A percentile compares a stretch with the other conserved stretches of the same genome.
These are phyloP conservation scores for Stramonita haemastoma DNA, from an alignment of 2,888 invertebrate genomes.

Conservation along the genomic window DNA sequence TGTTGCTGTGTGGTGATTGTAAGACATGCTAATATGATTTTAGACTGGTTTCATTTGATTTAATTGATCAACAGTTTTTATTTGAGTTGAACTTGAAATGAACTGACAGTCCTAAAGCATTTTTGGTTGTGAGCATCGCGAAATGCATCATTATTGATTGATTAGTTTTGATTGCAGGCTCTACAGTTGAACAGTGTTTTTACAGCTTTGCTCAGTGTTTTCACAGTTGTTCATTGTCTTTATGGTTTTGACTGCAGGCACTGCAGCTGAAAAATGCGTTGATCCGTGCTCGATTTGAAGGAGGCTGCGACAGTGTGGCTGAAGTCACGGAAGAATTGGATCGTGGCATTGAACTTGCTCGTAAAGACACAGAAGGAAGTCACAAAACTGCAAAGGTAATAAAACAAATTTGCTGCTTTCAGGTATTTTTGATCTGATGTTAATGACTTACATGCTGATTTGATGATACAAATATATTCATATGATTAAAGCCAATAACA, in stretches of 20 bases:
- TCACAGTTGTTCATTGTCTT: neutral
- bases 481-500: too few species aligned
- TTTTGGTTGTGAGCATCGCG: too few species aligned
- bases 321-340: conserved; percentile 88
- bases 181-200: too few species aligned
- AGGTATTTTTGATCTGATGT: neutral
- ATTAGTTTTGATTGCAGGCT: too few species aligned
- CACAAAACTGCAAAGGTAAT: conserved; percentile 92
- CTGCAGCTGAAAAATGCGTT: conserved; percentile 89
- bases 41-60: too few species aligned
- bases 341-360: conserved; percentile 85
- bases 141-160: too few species aligned
- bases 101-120: too few species aligned
- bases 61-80: too few species aligned
- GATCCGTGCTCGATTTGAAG: conserved; percentile 76
- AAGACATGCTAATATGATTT: too few species aligned
- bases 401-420: neutral
- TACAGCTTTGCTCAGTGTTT: neutral
- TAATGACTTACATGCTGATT: neutral
- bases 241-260: conserved; percentile 81
- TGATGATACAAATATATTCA: too few species aligned
- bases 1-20: too few species aligned
- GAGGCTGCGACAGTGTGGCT: conserved; percentile 86
- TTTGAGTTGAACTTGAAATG: too few species aligned
- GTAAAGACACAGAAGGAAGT: conserved; percentile 87